Conservation (phyloP, 2,113 vertebrate species). For the Upupa epops region DNA sequence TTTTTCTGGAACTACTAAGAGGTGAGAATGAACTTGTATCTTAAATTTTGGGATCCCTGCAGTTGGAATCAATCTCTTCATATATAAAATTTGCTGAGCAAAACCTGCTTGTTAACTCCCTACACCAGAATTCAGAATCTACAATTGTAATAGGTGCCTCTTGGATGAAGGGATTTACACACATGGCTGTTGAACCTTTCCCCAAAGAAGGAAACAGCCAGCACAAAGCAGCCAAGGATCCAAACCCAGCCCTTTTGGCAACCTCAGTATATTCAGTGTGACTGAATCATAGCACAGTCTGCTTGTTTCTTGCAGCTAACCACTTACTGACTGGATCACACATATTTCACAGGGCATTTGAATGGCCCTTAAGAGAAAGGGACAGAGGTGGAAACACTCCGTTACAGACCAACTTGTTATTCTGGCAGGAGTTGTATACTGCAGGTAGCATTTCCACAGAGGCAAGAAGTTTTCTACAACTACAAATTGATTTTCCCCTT, state of each 20-base stretch:
- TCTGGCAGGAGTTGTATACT: not conserved
- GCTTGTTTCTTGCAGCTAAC: not conserved
- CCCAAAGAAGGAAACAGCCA: not conserved
- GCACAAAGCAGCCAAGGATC: not conserved
- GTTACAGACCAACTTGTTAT: not conserved
- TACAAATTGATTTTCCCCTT: not conserved
- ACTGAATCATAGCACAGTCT: not conserved
- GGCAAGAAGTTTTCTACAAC: not conserved
- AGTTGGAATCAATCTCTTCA: not conserved
- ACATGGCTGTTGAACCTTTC: not conserved
- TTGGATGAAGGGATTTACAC: not conserved
- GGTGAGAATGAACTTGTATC: not conserved
- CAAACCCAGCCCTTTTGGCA: fast-evolving
- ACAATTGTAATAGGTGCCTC: not conserved
- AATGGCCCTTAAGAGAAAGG: not conserved
- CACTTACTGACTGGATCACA: not conserved
- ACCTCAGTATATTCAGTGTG: not conserved
- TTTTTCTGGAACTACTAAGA: not conserved
- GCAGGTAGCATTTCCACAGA: not conserved
- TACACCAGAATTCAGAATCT: not conserved
- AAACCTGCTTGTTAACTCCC: not conserved
- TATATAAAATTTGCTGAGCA: not conserved
- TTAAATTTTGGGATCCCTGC: not conserved
- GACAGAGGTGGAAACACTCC: not conserved
- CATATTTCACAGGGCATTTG: not conserved